Conservation (phyloP, 1,140 invertebrate species). For the Trachelipus rathkii region DNA sequence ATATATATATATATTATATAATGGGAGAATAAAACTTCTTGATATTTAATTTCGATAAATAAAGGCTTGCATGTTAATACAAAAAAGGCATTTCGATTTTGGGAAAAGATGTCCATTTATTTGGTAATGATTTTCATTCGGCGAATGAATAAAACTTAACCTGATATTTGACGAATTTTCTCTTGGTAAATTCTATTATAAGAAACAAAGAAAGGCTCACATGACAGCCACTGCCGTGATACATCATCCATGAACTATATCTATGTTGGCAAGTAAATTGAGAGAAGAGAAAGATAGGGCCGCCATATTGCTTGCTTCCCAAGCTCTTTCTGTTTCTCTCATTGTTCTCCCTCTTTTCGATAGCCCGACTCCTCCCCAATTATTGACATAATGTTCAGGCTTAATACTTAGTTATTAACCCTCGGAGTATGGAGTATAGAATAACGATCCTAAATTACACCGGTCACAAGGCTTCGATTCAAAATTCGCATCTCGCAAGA, state of each 20-base stretch:
- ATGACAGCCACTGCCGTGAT: neutral
- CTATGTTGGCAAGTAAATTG: conserved; percentile 7
- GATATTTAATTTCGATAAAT: no score
- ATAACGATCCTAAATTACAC: no score
- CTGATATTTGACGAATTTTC: neutral
- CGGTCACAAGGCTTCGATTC: no score
- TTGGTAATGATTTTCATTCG: neutral
- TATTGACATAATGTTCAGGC: conserved; percentile 8
- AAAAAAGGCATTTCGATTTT: neutral
- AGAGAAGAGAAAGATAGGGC: conserved; percentile 1
- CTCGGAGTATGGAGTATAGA: no score
- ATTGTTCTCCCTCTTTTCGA: neutral
- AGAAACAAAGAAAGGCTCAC: neutral
- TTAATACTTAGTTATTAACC: neutral
- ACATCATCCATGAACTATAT: conserved; percentile 11
- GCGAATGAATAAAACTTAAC: neutral
- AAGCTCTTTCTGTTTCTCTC: neutral
- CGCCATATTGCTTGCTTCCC: conserved; percentile 8
- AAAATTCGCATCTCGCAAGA: no score
- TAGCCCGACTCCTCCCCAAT: conserved; percentile 4
- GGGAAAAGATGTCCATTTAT: neutral
- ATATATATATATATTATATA: neutral
- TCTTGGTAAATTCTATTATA: conserved; percentile 1
- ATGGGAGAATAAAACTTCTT: no score
- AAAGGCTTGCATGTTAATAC: no score